Evolutionary conservation across 1,140 invertebrate species (phyloP), one percentile per base, ranked within the genome.

Genomic region (Brachionus rotundiformis): DNA sequence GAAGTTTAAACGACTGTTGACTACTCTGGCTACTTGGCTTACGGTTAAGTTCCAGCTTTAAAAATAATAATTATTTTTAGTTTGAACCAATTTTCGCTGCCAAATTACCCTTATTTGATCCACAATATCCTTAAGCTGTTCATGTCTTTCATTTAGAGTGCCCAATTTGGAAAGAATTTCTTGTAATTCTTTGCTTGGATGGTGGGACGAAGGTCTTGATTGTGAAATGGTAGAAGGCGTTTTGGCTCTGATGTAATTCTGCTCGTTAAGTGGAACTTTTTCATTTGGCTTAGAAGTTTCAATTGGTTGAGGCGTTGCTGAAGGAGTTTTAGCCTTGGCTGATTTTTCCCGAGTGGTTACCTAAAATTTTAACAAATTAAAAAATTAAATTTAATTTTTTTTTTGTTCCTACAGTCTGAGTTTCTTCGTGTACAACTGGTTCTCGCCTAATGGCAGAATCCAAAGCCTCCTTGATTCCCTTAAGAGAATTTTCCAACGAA

Each of bases 131-230:
- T 81, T 81, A 10, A 87, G 65, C 7, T 77, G 49, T 13, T 84
- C 83, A 79, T 86, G 85, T 27, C 82, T 61, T n/a, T 79, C 71
- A 71, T 54, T 79, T 1, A 87, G 47, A 41, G 54, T 84, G 3
- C 86, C 86, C 8, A 87, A 82, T 59, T 83, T 83, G 27, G 85
- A 85, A 16, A 87, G 82, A 13, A 85, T 82, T 23, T 85, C 85
- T 25, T 84, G 80, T 8, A 86, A 80, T 29, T 84, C 82, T 19
- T 82, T 59, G 6, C 84, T 85, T 23, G 86, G 86, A 41, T 79
- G 47, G 3, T 19, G 19, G 82, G 16, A 49, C 11, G 16, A 75
- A 4, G 81, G 83, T 59, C 83, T 79, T 59, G 83, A 83, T 44
- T 59, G 44, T 6, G 83, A 76, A n/a, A 83, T 59, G 16, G 82